Base-by-base conservation (phyloP, 1,140 invertebrate genomes). In the Cotesia chilonis region DNA sequence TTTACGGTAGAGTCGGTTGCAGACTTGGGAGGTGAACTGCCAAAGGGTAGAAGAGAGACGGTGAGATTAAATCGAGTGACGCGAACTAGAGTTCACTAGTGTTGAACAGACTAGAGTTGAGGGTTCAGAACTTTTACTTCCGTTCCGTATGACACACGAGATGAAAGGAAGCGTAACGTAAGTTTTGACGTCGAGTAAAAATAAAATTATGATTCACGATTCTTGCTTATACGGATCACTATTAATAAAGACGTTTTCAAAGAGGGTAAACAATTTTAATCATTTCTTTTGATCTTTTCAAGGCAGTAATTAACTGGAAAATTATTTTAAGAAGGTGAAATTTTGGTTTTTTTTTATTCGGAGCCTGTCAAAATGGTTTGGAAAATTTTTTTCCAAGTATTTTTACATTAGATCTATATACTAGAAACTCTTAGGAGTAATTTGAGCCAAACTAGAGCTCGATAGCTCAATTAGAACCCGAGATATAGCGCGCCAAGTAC, bases 141-240 rank as follows among this genome's bases (percentile, higher is more conserved):
- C 65, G 68, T 64, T 20, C 54, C 54, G 54, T 57, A 17, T 57
- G 54, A 57, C 54, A 17, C 4, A 28, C 28, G 59, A 35, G 59
- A 35, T 61, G 52, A 78, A 78, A 78, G 77, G 75, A 61, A 75
- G 47, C 61, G 67, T 59, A 59, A 28, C 59, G 59, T 35, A 61
- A 14, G 54, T 61, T 61, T 61, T 35, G 59, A 61, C 59, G 59
- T 68, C 52, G 69, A 64, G 74, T 72, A 73, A 71, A 78, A 76
- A 78, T 78, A 78, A 78, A 78, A 78, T 65, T 64, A 76, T 71
- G 72, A 74, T 73, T 66, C 51, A 76, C 71, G 72, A 72, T 61
- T 20, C 59, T 61, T 61, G 17, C 14, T 61, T 61, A 35, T 47
- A 9, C 17, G 54, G 54, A 57, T 57, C n/a, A 57, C 17, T 57